A percentile compares a stretch with the other conserved stretches of the same genome.
Conservation (phyloP, 2,888 invertebrate genomes). For the Sinelater perroti region DNA sequence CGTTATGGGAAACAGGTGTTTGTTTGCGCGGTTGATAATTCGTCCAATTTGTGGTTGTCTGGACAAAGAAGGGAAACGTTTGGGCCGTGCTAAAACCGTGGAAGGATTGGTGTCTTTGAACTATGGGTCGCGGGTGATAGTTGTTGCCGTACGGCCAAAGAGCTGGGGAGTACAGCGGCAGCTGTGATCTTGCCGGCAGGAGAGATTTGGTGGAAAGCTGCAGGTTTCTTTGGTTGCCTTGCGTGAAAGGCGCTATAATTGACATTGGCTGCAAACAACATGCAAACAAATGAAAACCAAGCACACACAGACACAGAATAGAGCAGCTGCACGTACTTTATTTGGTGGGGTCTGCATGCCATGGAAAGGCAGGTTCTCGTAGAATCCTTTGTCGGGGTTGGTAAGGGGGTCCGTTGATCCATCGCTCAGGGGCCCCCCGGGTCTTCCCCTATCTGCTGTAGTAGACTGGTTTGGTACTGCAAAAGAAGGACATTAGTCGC, state of each 20-base stretch:
- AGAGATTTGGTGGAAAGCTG: slow-evolving; percentile 36
- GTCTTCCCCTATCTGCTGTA: slow-evolving; percentile 63
- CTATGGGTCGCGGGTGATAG: slow-evolving; percentile 36
- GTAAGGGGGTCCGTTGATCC: slow-evolving; percentile 70
- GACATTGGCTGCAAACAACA: slow-evolving; percentile 65
- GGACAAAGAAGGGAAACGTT: neutral
- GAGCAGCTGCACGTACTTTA: slow-evolving; percentile 74
- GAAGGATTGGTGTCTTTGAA: slow-evolving; percentile 58
- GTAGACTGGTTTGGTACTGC: slow-evolving; percentile 63
- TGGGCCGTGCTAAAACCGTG: slow-evolving; percentile 51
- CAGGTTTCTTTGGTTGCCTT: slow-evolving; percentile 46
- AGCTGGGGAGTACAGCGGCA: slow-evolving; percentile 11
- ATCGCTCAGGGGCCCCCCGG: slow-evolving; percentile 61
- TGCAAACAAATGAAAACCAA: slow-evolving; percentile 59
- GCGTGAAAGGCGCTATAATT: slow-evolving; percentile 66
- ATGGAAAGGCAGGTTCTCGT: slow-evolving; percentile 95
- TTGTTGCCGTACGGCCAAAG: slow-evolving; percentile 25
- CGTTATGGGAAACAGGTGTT: slow-evolving; percentile 6
- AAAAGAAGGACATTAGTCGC: too few species aligned
- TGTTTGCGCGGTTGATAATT: slow-evolving; percentile 17
- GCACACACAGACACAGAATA: slow-evolving; percentile 48
- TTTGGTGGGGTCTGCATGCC: slow-evolving; percentile 92
- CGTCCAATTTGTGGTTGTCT: slow-evolving; percentile 15
- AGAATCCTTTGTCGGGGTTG: slow-evolving; percentile 85
- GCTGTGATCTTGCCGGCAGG: slow-evolving; percentile 16